Evolutionary conservation across 2,797 vertebrate species (phyloP).

Genomic region (Smutsia gigantea): DNA sequence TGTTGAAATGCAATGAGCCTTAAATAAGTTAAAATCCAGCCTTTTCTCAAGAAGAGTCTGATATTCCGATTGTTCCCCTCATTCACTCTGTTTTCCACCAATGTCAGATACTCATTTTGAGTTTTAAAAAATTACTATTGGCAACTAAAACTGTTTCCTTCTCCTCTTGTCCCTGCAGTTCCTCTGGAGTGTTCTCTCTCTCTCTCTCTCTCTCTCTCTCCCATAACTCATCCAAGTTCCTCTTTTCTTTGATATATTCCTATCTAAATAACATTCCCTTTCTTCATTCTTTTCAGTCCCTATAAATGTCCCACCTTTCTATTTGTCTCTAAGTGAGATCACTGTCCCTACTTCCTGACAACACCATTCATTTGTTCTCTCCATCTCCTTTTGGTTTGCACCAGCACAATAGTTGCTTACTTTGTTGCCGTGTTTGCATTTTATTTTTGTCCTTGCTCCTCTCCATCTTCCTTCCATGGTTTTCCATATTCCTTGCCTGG

Average conservation of each 20-base stretch:
- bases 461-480: background rate
- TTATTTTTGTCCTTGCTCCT: background rate
- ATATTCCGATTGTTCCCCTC: background rate
- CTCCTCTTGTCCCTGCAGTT: background rate
- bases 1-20: background rate
- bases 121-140: background rate
- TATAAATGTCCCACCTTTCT: background rate
- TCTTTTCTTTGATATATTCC: background rate
- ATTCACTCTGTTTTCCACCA: background rate
- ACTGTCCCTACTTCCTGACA: background rate
- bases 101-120: background rate
- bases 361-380: fast-evolving
- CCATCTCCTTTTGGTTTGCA: background rate
- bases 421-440: background rate
- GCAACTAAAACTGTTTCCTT: background rate
- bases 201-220: background rate
- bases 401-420: fast-evolving
- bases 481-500: background rate
- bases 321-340: background rate
- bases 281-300: background rate
- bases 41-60: background rate
- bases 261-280: background rate
- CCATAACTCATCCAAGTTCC: background rate
- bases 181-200: background rate
- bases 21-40: background rate